A percentile compares a stretch with the other conserved stretches of the same genome.
Evolutionary conservation across 2,888 invertebrate genomes (phyloP).

Genomic region (Mimas tiliae): DNA sequence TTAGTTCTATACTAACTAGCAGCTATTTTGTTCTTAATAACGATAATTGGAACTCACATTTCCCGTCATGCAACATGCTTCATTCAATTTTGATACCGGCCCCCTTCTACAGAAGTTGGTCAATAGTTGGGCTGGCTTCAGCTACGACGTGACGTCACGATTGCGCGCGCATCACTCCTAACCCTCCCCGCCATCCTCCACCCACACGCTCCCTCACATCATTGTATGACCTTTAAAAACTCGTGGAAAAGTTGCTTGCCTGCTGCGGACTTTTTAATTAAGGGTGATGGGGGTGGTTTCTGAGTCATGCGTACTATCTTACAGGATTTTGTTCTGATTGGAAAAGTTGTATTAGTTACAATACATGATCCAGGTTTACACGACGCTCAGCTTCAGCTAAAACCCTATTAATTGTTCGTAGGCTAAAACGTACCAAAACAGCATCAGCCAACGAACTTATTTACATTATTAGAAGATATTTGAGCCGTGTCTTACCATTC

Average conservation of each 20-base stretch:
- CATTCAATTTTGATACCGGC: constrained; percentile 2
- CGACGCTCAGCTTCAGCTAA: too few relatives aligned
- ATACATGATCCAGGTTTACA: too few relatives aligned
- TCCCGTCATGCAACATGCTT: not conserved
- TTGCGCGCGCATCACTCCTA: constrained; percentile 63
- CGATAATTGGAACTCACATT: not conserved
- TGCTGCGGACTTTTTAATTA: constrained; percentile 6
- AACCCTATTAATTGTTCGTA: too few relatives aligned
- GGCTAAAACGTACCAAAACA: too few relatives aligned
- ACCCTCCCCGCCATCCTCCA: not conserved
- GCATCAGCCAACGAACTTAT: too few relatives aligned
- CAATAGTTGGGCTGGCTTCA: constrained; percentile 62
- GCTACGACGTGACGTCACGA: constrained; percentile 57
- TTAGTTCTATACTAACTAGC: not conserved
- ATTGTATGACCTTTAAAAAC: constrained; percentile 60
- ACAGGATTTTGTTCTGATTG: too few relatives aligned
- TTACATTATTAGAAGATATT: too few relatives aligned
- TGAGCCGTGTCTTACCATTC: too few relatives aligned
- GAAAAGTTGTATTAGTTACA: too few relatives aligned
- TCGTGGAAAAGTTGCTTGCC: not conserved
- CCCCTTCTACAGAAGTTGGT: constrained; percentile 47
- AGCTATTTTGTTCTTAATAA: not conserved
- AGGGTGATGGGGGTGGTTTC: too few relatives aligned
- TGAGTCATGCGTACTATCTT: too few relatives aligned
- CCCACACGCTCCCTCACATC: not conserved